These are phyloP conservation scores for Dicranocentrus wangi DNA, from an alignment of 2,888 invertebrate genomes.

Conservation along the genomic window DNA sequence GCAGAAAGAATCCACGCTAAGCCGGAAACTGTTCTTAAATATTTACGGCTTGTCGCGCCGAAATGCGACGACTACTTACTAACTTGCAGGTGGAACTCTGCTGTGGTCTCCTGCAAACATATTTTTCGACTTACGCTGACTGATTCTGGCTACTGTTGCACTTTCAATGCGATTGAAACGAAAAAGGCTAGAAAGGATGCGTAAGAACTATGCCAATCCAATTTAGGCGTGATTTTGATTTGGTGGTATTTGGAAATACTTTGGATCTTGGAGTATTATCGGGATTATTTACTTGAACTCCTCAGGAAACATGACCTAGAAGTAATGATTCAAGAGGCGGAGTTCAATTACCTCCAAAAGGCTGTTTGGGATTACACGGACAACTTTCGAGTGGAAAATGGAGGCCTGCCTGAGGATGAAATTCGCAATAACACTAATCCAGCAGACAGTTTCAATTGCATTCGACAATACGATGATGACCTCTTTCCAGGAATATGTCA, in stretches of 20 bases:
- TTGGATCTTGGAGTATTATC: no score
- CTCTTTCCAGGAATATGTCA: conserved; percentile 71
- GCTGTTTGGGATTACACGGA: conserved; percentile 71
- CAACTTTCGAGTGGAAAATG: conserved; percentile 54
- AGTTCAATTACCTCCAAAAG: conserved; percentile 69
- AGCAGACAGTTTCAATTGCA: conserved; percentile 66
- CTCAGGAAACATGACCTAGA: conserved; percentile 67
- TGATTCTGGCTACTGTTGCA: conserved; percentile 72
- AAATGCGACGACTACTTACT: conserved; percentile 71
- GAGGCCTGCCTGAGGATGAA: conserved; percentile 23
- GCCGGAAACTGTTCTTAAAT: conserved; percentile 68
- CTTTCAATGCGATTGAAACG: conserved; percentile 71
- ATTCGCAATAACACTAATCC: conserved; percentile 19
- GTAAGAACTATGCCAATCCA: conserved; percentile 46
- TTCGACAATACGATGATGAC: conserved; percentile 68
- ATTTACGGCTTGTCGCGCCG: conserved; percentile 69
- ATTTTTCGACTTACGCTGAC: conserved; percentile 68
- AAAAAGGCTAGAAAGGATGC: conserved; percentile 62
- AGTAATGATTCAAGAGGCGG: conserved; percentile 66
- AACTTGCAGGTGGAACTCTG: conserved; percentile 68
- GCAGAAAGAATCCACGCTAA: conserved; percentile 51
- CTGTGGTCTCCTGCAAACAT: conserved; percentile 55
- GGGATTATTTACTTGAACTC: no score
- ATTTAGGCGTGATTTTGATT: background rate
- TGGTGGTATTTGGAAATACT: background rate